These are phyloP conservation scores for Phalacrocorax aristotelis DNA, from an alignment of 2,113 vertebrate species.

Conservation along the genomic window DNA sequence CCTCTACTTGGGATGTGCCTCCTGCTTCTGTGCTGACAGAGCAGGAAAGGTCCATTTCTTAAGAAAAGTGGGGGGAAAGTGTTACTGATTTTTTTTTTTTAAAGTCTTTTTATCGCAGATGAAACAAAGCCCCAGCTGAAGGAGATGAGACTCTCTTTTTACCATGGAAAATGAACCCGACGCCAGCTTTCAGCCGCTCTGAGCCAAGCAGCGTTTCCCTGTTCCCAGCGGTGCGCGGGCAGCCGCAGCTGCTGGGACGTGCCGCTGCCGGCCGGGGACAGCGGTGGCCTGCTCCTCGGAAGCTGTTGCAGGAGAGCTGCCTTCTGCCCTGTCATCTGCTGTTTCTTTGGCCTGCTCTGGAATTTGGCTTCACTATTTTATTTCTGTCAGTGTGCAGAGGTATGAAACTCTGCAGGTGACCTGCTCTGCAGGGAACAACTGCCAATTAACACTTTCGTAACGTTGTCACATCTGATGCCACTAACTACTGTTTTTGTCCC, in stretches of 20 bases:
- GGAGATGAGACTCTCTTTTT: neutral
- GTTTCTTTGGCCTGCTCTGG: neutral
- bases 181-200: neutral
- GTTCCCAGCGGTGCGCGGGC: neutral
- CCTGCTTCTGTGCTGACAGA: neutral
- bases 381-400: neutral
- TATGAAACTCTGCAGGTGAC: neutral
- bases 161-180: neutral
- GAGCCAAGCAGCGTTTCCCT: rapidly evolving
- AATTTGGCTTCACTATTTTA: neutral
- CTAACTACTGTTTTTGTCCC: neutral
- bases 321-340: neutral
- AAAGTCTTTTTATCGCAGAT: neutral
- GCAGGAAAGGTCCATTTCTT: neutral
- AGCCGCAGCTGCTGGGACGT: neutral
- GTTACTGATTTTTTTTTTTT: neutral
- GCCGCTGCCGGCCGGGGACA: rapidly evolving
- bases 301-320: neutral
- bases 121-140: neutral
- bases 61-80: neutral
- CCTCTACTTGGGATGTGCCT: neutral
- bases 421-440: neutral
- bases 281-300: neutral
- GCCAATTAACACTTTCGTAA: neutral
- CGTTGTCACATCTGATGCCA: neutral